A percentile compares a stretch with the other conserved stretches of the same genome.
phyloP scores from a whole-genome alignment of 2,797 vertebrate species.

The Chelonia mydas region DNA sequence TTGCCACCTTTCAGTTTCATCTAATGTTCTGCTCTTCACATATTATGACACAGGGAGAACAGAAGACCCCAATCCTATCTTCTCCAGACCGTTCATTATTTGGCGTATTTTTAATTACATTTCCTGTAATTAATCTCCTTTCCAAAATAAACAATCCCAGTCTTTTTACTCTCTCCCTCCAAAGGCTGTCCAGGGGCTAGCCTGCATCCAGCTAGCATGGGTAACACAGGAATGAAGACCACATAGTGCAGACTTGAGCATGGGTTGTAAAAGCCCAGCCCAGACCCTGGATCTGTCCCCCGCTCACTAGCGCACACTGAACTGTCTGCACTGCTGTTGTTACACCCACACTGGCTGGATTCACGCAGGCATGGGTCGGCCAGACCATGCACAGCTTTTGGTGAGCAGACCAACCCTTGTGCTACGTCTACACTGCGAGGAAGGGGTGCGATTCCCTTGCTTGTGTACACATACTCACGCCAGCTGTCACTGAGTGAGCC shows the following conservation, averaged over 20 bases:
- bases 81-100: slow-evolving; percentile 16
- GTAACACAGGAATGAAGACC: background rate
- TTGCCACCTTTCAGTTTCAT: background rate
- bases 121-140: slow-evolving; percentile 16
- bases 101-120: background rate
- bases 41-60: background rate
- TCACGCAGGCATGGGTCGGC: background rate
- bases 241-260: background rate
- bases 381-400: background rate
- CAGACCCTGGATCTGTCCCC: background rate
- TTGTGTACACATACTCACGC: background rate
- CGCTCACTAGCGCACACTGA: background rate
- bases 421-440: background rate
- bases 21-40: background rate
- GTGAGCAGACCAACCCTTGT: too few relatives aligned
- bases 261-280: background rate
- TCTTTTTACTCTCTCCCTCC: background rate
- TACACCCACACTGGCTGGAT: background rate
- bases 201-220: background rate
- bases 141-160: slow-evolving; percentile 14
- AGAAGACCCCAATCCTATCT: slow-evolving; percentile 38
- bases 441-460: background rate
- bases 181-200: background rate
- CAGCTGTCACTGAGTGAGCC: background rate
- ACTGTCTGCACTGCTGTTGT: background rate